phyloP scores from a whole-genome alignment of 2,113 vertebrate genomes.

The Delphinapterus leucas region DNA sequence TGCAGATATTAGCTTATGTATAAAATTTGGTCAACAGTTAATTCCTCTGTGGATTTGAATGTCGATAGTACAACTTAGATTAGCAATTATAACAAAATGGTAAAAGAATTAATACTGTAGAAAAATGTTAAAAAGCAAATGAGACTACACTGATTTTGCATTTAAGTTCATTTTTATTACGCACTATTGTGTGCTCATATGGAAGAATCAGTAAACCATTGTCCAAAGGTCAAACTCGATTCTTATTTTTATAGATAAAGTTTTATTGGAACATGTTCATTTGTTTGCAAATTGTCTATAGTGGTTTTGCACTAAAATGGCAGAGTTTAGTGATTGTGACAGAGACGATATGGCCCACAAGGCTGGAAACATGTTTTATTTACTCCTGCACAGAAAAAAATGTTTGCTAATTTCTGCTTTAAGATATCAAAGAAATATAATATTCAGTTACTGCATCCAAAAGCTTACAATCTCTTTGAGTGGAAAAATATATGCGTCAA shows the following conservation, averaged over 20 bases:
- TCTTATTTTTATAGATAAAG: neutral
- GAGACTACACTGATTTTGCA: neutral
- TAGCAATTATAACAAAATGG: neutral
- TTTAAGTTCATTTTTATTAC: neutral
- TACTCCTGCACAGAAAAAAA: neutral
- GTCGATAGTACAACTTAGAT: neutral
- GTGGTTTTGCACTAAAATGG: neutral
- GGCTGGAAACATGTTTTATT: neutral
- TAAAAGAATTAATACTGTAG: neutral
- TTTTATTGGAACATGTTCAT: neutral
- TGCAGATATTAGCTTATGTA: neutral
- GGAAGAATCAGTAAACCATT: neutral
- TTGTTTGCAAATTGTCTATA: neutral
- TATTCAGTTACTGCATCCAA: neutral
- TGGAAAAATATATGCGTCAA: neutral
- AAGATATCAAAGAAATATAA: neutral
- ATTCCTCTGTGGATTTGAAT: neutral
- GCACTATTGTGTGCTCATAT: accelerated
- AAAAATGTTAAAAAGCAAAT: neutral
- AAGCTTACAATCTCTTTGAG: neutral
- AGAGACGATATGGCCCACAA: neutral
- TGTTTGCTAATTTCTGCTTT: neutral
- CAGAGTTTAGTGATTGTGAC: neutral
- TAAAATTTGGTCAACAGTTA: neutral
- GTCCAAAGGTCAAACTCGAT: neutral